These are phyloP conservation scores for Isaurus tuberculatus DNA, from an alignment of 92 coral and sea anemone species.

Conservation along the genomic window DNA sequence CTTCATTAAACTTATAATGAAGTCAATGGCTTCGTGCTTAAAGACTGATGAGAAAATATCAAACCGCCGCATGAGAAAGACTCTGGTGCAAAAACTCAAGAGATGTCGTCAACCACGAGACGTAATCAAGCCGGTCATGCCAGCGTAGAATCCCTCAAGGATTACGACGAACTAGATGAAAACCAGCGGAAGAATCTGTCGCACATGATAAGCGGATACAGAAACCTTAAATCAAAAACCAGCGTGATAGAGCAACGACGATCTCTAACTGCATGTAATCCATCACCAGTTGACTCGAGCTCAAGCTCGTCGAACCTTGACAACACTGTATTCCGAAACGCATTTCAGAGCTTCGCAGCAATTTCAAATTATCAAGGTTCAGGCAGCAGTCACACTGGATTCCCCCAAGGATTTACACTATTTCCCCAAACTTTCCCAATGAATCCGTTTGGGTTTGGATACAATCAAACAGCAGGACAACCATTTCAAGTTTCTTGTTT, in stretches of 20 bases:
- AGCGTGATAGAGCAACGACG: neutral
- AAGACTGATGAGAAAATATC: conserved; percentile 52
- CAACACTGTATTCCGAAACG: neutral
- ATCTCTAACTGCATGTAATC: neutral
- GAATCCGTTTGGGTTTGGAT: neutral
- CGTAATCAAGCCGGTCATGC: conserved; percentile 27
- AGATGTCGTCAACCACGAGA: conserved; percentile 13
- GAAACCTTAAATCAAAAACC: neutral
- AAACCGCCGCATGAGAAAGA: conserved; percentile 68
- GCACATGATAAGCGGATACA: conserved; percentile 18
- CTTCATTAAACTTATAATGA: too few species aligned
- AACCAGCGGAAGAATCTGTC: conserved; percentile 5
- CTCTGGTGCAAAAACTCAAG: conserved; percentile 25
- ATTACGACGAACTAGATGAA: conserved; percentile 27
- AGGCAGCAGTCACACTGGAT: neutral
- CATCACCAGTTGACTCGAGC: neutral
- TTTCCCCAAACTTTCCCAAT: neutral
- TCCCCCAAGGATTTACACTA: neutral
- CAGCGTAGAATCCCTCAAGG: conserved; percentile 29
- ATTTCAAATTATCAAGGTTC: neutral
- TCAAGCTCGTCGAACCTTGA: neutral
- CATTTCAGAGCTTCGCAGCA: neutral
- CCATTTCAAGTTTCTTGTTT: neutral
- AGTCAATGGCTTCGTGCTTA: conserved; percentile 62
- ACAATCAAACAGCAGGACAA: neutral